A percentile compares a stretch with the other conserved stretches of the same genome.
Evolutionary conservation across 2,113 vertebrate genomes (phyloP).

Genomic region (Dinomys branickii): DNA sequence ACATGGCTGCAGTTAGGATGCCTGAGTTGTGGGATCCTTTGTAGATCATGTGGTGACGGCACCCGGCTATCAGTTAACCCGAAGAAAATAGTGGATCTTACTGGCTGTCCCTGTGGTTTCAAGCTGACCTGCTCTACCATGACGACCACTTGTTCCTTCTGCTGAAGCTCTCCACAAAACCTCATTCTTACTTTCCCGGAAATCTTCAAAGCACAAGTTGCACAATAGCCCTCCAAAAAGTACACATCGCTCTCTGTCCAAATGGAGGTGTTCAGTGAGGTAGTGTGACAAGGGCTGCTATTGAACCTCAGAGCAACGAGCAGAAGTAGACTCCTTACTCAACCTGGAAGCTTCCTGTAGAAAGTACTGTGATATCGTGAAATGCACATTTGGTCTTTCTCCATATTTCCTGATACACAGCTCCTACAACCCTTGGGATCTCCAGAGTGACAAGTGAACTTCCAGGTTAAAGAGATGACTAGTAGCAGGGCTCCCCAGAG

Average conservation of each 20-base stretch:
- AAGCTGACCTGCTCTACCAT: background rate
- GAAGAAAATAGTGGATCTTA: background rate
- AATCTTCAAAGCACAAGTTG: conserved; percentile 49
- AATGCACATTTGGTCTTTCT: background rate
- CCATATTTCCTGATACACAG: background rate
- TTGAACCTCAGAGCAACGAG: background rate
- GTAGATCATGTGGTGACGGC: background rate
- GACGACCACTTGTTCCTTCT: background rate
- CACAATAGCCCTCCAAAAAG: background rate
- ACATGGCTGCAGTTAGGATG: background rate
- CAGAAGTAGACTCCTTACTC: background rate
- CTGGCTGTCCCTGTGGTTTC: background rate
- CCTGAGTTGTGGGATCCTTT: background rate
- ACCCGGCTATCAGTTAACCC: background rate
- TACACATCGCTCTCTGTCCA: background rate
- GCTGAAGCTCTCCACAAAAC: background rate
- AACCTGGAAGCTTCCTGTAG: background rate
- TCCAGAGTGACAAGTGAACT: background rate
- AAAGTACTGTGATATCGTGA: background rate
- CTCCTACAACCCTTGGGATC: background rate
- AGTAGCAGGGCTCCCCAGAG: background rate
- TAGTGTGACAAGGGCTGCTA: background rate
- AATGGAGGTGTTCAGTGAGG: background rate
- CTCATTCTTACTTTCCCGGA: conserved; percentile 9
- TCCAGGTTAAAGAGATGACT: background rate